Percentiles rank a stretch among this genome's conserved stretches.
These are phyloP conservation scores for Falco columbarius DNA, from an alignment of 2,797 vertebrate genomes.

Conservation along the genomic window DNA sequence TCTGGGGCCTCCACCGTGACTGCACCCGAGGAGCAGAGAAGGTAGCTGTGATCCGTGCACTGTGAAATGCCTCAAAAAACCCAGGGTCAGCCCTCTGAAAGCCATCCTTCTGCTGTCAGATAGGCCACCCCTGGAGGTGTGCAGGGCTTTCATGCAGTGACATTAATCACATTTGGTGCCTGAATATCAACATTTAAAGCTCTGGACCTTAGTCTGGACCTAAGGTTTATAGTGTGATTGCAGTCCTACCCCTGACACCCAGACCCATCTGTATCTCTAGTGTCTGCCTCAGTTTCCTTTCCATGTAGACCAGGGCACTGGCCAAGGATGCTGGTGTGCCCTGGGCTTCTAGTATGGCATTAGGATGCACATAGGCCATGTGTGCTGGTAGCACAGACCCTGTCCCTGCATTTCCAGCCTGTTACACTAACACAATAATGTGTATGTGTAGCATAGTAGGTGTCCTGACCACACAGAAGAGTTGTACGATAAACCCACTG, in stretches of 20 bases:
- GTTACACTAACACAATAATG: background rate
- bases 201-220: background rate
- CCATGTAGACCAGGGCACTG: background rate
- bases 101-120: background rate
- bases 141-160: background rate
- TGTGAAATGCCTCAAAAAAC: background rate
- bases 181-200: background rate
- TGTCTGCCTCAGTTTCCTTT: background rate
- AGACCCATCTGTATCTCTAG: background rate
- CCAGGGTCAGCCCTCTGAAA: background rate
- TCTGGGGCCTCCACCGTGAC: background rate
- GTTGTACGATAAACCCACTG: background rate
- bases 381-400: background rate
- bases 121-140: background rate
- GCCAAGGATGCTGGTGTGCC: background rate
- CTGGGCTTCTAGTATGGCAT: background rate
- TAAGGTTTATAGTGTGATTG: background rate
- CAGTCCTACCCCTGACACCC: background rate
- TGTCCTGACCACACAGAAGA: background rate
- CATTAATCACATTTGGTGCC: background rate
- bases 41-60: background rate
- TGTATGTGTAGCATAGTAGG: accelerated
- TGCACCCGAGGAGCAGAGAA: background rate
- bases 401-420: background rate
- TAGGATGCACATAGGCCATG: background rate